Evolutionary conservation across 1,140 invertebrate genomes (phyloP), one percentile per base, ranked within the genome.

Genomic region (Scaptomyza hsui): DNA sequence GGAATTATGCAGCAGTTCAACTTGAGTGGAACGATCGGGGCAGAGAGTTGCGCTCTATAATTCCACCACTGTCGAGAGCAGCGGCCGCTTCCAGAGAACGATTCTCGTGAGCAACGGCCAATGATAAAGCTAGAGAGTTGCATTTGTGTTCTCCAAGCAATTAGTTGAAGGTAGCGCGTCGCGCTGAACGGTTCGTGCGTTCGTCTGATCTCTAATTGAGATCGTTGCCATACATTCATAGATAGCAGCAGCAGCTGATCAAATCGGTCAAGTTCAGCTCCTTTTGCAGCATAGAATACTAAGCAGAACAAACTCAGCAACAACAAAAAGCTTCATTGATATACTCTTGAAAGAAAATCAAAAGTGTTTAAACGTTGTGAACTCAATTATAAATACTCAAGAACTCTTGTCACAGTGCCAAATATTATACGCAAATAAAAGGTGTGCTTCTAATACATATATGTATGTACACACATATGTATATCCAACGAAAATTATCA

Each of bases 231-330:
- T 45, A 52, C 16, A 45, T 42, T 18, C 29, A 44, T 45, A 52
- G 21, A 45, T 42, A 48, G 32, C 35, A 26, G 37, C 52, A 70
- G 37, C 65, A 63, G 45, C 45, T 77, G 62, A 24, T 61, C 72
- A 86, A 80, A 88, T 78, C 82, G 82, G 82, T 88, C 82, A 88
- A 88, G 82, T 88, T 88, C 83, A 88, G 74, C 37, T 57, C 60
- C 48, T 53, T 55, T 37, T 42, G 45, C 61, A 60, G 59, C 39
- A 48, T 60, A 45, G 44, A n/a, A 42, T 41, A 67, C 13, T 1
- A 37, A 37, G n/a, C 32, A 37, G 32, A 37, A 7, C n/a, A 4
- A 37, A n/a, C 26, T 29, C 26, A 29, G 6, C 26, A 21, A 21
- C 19, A 21, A 21, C 19, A 21, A 21, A 1, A 21, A 21, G n/a